Percentiles rank a stretch among this genome's conserved stretches.
These are phyloP conservation scores for Sminthurides bifidus DNA, from an alignment of 1,140 invertebrate species.

Conservation along the genomic window DNA sequence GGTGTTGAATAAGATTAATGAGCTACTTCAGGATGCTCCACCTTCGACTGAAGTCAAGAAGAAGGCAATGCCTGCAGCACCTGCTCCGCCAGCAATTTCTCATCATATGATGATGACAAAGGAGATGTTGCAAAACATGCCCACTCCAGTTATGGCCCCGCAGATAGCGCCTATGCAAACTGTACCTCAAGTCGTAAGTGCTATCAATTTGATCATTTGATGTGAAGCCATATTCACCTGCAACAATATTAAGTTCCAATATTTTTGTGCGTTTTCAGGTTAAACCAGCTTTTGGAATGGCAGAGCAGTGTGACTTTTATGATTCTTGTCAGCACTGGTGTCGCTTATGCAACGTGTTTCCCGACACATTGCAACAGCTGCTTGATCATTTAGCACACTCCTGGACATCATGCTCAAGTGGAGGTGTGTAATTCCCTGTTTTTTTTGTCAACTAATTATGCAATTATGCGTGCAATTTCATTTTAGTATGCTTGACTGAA, in stretches of 20 bases:
- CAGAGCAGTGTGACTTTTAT: slow-evolving; percentile 55
- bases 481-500: background rate
- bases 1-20: slow-evolving; percentile 28
- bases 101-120: no score
- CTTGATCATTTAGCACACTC: slow-evolving; percentile 66
- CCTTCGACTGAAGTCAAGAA: background rate
- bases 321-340: slow-evolving; percentile 83
- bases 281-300: background rate
- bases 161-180: no score
- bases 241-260: no score
- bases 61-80: background rate
- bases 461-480: background rate
- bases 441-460: slow-evolving; percentile 1
- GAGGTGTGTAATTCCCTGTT: slow-evolving; percentile 35
- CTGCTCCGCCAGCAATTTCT: slow-evolving; percentile 26
- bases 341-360: slow-evolving; percentile 68
- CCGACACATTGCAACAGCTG: slow-evolving; percentile 69
- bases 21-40: slow-evolving; percentile 14
- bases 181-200: no score
- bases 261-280: background rate
- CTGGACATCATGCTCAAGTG: slow-evolving; percentile 54
- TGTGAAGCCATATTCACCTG: no score
- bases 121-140: no score
- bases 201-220: no score
- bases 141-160: no score